Percentiles rank a stretch among this genome's conserved stretches.
Conservation (phyloP, 1,140 invertebrate species). For the Pogonomyrmex barbatus region DNA sequence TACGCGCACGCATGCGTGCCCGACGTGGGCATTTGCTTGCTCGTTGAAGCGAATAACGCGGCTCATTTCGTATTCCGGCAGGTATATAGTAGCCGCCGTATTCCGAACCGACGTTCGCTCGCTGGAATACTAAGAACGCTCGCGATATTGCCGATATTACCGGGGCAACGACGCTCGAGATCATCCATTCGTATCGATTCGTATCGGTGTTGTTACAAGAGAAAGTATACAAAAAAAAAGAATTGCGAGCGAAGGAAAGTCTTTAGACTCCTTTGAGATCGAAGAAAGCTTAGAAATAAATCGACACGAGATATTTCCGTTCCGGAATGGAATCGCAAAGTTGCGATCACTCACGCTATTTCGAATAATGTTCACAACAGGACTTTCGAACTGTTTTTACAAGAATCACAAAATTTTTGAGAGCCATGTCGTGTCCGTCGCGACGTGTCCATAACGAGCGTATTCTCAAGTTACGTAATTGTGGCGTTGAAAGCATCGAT, state of each 20-base stretch:
- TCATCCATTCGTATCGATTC: background rate
- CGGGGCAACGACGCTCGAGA: background rate
- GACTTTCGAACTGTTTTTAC: no score
- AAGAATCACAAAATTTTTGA: no score
- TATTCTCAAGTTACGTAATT: background rate
- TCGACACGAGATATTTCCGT: no score
- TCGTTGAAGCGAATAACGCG: slow-evolving; percentile 19
- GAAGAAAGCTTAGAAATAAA: no score
- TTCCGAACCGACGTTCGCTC: background rate
- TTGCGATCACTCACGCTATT: no score
- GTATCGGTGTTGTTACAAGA: background rate
- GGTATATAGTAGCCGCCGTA: background rate
- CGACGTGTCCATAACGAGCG: background rate
- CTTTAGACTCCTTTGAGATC: no score
- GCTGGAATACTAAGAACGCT: background rate
- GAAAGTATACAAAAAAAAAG: background rate
- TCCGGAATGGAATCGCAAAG: no score
- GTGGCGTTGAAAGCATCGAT: background rate
- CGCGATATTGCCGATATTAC: background rate
- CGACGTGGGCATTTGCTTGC: background rate
- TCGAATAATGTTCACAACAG: no score
- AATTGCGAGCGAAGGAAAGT: background rate
- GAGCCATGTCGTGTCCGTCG: no score
- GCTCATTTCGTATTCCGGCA: slow-evolving; percentile 51
- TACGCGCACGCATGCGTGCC: slow-evolving; percentile 57